Conservation (phyloP, 2,797 vertebrate genomes). For the Periophthalmus magnuspinnatus region DNA sequence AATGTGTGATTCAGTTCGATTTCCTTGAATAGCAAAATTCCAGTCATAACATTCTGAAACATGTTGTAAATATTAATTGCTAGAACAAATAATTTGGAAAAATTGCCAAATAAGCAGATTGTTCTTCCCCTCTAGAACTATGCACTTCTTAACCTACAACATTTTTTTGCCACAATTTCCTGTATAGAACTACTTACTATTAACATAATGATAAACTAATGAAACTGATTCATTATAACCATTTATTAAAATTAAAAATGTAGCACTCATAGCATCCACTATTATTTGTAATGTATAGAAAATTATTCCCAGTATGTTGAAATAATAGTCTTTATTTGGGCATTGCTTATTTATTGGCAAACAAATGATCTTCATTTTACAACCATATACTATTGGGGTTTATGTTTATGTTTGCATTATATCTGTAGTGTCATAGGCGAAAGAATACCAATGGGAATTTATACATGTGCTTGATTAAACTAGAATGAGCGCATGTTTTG, state of each 20-base stretch:
- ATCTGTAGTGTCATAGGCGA: neutral
- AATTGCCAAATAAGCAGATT: conserved; percentile 41
- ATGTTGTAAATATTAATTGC: conserved; percentile 21
- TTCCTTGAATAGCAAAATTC: neutral
- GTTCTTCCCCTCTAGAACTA: conserved; percentile 27
- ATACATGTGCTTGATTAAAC: neutral
- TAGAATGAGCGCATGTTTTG: neutral
- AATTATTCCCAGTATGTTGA: too few species aligned
- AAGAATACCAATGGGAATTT: neutral
- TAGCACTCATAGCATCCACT: too few species aligned
- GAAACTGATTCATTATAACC: too few species aligned
- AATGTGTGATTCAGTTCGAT: neutral
- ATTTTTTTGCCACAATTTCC: neutral
- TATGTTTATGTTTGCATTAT: too few species aligned
- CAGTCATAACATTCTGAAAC: conserved; percentile 26
- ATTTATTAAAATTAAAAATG: too few species aligned
- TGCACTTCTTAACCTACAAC: neutral
- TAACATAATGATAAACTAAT: too few species aligned
- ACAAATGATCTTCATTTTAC: too few species aligned
- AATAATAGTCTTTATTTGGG: too few species aligned
- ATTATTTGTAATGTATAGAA: too few species aligned
- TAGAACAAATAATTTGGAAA: conserved; percentile 19
- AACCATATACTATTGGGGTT: too few species aligned
- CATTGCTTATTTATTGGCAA: too few species aligned
- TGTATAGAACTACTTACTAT: neutral